Base-by-base conservation (phyloP, 1,140 invertebrate genomes). In the Zaprionus taronus region DNA sequence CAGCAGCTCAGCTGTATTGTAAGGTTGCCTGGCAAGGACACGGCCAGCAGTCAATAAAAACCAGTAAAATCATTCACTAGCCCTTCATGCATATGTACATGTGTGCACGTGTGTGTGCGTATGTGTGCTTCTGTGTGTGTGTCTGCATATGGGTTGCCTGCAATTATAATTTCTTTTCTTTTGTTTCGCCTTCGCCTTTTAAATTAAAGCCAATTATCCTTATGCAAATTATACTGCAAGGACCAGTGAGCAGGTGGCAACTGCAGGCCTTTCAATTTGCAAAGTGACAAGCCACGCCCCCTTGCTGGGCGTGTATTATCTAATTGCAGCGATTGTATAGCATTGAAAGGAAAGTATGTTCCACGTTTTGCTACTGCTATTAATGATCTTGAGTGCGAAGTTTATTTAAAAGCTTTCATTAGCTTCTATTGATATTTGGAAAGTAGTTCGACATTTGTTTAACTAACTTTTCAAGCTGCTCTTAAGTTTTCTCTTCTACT, bases 161-260 rank as follows among this genome's bases (percentile, higher is more conserved):
- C 74, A 87, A 87, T 87, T 87, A 87, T 87, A 75, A 75, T 71
- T 80, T 67, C 28, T 70, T 58, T 72, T 80, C 70, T 65, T 71
- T 62, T 53, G 36, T 65, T 57, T 69, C 3, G 41, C 60, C 56
- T 72, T 74, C 56, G 75, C 53, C 72, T 81, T 87, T 73, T 80
- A 70, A 87, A 87, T 87, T 89, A 87, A 87, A 79, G 67, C 71
- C 84, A 87, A 87, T 87, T 84, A 89, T 80, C 58, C 58, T 68
- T 83, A 70, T 78, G 77, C 71, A 87, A 83, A 86, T 87, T 53
- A 53, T 65, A 26, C 38, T 44, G 36, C 47, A 15, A 53, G 72
- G 36, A 60, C 14, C 49, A 34, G 31, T 34, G 31, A 47, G 41
- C 31, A 67, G 77, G 36, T 64, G 64, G 38, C 53, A 64, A 31